Conservation (phyloP, 2,888 invertebrate genomes). For the Priocnemis perturbator region DNA sequence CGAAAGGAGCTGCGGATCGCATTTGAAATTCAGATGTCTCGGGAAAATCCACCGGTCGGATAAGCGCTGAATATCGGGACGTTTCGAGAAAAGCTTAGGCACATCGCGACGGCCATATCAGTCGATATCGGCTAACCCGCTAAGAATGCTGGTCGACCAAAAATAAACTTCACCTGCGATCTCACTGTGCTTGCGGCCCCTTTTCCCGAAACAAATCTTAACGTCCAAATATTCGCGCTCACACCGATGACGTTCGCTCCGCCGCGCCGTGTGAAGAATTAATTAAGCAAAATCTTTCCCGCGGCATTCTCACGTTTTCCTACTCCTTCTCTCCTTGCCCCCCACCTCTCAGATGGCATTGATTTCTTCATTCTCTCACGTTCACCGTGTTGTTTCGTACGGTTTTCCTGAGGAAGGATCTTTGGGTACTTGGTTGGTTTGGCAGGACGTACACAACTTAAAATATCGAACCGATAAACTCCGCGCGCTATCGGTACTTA, state of each 20-base stretch:
- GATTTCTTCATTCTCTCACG: no score
- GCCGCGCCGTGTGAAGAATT: slow-evolving; percentile 18
- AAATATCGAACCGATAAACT: no score
- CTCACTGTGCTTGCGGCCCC: no score
- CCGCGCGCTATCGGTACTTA: no score
- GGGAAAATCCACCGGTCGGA: slow-evolving; percentile 57
- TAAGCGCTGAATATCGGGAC: slow-evolving; percentile 60
- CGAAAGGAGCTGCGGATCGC: slow-evolving; percentile 49
- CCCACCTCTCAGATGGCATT: no score
- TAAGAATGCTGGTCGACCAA: slow-evolving; percentile 39
- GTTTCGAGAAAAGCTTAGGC: slow-evolving; percentile 57
- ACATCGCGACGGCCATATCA: slow-evolving; percentile 37
- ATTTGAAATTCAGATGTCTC: slow-evolving; percentile 67
- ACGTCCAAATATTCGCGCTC: no score
- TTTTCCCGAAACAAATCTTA: no score
- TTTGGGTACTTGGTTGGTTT: no score
- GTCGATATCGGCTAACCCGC: slow-evolving; percentile 51
- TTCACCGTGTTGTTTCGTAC: no score
- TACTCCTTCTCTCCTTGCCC: slow-evolving; percentile 4
- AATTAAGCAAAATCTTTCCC: slow-evolving; percentile 18
- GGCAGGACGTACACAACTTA: no score
- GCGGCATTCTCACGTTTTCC: slow-evolving; percentile 9
- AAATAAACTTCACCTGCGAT: slow-evolving; percentile 34
- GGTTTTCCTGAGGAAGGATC: no score
- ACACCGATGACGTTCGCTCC: no score